A percentile compares a stretch with the other conserved stretches of the same genome.
Conservation (phyloP, 2,113 vertebrate genomes). For the Delphinus delphis region DNA sequence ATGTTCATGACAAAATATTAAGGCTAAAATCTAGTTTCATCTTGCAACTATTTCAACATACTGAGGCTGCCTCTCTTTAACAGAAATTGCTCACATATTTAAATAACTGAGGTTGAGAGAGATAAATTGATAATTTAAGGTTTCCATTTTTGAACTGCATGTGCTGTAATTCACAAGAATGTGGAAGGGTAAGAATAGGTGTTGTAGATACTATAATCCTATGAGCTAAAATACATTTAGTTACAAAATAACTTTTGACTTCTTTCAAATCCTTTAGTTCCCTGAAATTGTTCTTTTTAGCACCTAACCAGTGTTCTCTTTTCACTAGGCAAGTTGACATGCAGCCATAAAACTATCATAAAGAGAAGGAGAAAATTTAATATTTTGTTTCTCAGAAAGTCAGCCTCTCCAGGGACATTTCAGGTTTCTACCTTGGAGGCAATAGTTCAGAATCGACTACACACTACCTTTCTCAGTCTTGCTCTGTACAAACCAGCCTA, state of each 20-base stretch:
- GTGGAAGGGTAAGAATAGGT: neutral
- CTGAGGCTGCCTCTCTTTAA: neutral
- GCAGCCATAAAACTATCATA: neutral
- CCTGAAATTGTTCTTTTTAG: neutral
- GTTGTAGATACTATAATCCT: neutral
- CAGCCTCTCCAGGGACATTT: neutral
- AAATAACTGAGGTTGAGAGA: neutral
- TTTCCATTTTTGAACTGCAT: neutral
- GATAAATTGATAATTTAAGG: neutral
- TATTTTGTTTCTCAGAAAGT: neutral
- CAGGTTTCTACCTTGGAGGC: neutral
- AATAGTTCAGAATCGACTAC: neutral
- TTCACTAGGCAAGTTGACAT: neutral
- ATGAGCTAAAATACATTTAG: neutral
- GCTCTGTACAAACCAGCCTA: neutral
- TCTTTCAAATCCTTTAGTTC: neutral
- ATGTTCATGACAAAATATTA: neutral
- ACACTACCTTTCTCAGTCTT: neutral
- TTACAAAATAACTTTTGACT: neutral
- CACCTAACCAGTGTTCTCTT: neutral
- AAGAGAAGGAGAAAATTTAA: neutral
- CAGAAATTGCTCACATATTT: neutral
- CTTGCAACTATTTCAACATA: neutral
- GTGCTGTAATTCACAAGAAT: neutral
- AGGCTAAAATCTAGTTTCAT: constrained; percentile 15